These are phyloP conservation scores for Leucophora obtusa DNA, from an alignment of 2,888 invertebrate genomes.

Conservation along the genomic window DNA sequence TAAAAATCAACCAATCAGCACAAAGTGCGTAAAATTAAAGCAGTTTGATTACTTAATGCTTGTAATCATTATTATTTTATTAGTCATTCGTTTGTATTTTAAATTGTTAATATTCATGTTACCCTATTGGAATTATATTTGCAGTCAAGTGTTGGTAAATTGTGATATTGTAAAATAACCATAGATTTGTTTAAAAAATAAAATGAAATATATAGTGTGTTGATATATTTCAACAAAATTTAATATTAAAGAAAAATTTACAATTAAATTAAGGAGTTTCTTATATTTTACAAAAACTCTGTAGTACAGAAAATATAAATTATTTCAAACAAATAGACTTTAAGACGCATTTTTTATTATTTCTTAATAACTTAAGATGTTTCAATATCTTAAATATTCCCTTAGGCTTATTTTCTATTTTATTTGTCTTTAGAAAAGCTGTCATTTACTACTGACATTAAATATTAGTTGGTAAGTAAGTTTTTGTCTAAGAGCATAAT, in stretches of 20 bases:
- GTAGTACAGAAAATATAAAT: neutral
- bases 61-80: no score
- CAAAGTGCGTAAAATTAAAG: no score
- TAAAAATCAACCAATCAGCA: no score
- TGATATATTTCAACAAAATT: neutral
- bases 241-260: neutral
- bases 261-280: no score
- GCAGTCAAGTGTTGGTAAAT: constrained; percentile 9
- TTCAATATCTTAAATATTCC: neutral
- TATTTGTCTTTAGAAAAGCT: neutral
- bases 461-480: constrained; percentile 19
- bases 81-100: no score
- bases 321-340: constrained; percentile 10
- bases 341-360: constrained; percentile 23
- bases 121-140: neutral
- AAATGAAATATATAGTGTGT: neutral
- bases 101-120: neutral
- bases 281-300: neutral
- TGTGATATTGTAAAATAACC: neutral
- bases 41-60: no score
- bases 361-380: neutral
- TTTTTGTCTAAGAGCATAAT: constrained; percentile 33
- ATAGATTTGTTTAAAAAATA: neutral
- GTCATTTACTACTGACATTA: constrained; percentile 16
- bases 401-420: constrained; percentile 1